Evolutionary conservation across 2,113 vertebrate genomes (phyloP).

Genomic region (Pterocles orientalis): DNA sequence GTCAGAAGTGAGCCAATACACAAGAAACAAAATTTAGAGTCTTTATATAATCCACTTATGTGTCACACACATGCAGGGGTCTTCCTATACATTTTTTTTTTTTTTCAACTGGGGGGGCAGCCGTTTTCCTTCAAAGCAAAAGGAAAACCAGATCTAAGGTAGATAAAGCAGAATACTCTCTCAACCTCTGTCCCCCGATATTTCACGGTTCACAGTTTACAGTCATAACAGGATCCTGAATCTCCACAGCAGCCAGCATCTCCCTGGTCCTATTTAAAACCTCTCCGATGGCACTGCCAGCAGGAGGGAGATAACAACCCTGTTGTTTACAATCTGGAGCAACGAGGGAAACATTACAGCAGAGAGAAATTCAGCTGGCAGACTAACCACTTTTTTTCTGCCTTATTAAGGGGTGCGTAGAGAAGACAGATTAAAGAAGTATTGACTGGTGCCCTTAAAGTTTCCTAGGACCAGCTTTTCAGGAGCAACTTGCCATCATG

Average conservation of each 20-base stretch:
- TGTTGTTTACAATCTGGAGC: neutral
- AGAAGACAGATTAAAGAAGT: neutral
- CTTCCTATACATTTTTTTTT: neutral
- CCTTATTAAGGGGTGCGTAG: neutral
- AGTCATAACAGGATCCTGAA: constrained; percentile 22
- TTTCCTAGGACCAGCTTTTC: neutral
- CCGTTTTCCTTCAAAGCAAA: constrained; percentile 24
- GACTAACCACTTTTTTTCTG: neutral
- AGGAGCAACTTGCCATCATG: neutral
- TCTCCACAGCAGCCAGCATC: neutral
- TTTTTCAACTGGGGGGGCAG: constrained; percentile 18
- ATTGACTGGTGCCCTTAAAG: neutral
- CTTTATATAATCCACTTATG: constrained; percentile 47
- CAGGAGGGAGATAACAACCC: constrained; percentile 20
- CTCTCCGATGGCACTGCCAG: constrained; percentile 12
- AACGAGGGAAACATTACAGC: neutral
- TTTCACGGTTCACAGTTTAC: constrained; percentile 42
- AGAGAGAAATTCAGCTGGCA: neutral
- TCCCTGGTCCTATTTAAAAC: neutral
- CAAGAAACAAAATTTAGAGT: constrained; percentile 6
- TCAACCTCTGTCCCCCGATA: neutral
- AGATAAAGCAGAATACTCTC: neutral
- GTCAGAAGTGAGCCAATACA: neutral
- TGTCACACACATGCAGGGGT: neutral
- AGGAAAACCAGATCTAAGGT: constrained; percentile 23